A percentile compares a stretch with the other conserved stretches of the same genome.
These are phyloP conservation scores for Physeter macrocephalus DNA, from an alignment of 2,113 vertebrate species.

Conservation along the genomic window DNA sequence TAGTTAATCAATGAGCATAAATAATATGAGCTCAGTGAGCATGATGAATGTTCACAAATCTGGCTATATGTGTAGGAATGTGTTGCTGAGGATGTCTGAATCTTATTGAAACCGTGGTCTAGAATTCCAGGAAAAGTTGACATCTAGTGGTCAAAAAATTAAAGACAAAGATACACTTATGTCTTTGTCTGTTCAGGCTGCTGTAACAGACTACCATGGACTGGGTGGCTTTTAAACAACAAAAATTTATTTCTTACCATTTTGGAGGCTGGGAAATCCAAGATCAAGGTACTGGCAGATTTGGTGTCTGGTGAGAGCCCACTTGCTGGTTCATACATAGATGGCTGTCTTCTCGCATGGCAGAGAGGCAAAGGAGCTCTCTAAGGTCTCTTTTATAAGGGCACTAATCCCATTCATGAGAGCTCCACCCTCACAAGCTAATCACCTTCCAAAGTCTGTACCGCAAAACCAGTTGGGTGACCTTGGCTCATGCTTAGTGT, in stretches of 20 bases:
- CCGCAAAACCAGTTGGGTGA: background rate
- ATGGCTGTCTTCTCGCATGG: background rate
- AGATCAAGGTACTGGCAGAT: background rate
- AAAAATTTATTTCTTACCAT: background rate
- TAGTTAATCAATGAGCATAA: background rate
- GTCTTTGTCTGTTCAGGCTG: background rate
- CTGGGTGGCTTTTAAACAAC: background rate
- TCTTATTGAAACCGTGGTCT: background rate
- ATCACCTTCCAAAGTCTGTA: too few relatives aligned
- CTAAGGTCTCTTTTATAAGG: too few relatives aligned
- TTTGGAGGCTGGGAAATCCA: background rate
- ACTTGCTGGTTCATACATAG: background rate
- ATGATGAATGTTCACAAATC: background rate
- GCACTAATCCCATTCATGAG: too few relatives aligned
- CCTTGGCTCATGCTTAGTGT: background rate
- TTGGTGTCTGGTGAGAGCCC: background rate
- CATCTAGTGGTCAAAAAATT: background rate
- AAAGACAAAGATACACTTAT: background rate
- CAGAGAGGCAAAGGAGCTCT: background rate
- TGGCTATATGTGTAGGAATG: background rate
- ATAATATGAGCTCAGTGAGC: background rate
- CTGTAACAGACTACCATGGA: background rate
- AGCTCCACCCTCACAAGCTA: too few relatives aligned
- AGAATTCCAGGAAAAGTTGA: background rate
- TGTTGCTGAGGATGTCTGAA: background rate